Percentiles rank a stretch among this genome's conserved stretches.
Evolutionary conservation across 2,113 vertebrate genomes (phyloP).

Genomic region (Chloropsis cyanopogon): DNA sequence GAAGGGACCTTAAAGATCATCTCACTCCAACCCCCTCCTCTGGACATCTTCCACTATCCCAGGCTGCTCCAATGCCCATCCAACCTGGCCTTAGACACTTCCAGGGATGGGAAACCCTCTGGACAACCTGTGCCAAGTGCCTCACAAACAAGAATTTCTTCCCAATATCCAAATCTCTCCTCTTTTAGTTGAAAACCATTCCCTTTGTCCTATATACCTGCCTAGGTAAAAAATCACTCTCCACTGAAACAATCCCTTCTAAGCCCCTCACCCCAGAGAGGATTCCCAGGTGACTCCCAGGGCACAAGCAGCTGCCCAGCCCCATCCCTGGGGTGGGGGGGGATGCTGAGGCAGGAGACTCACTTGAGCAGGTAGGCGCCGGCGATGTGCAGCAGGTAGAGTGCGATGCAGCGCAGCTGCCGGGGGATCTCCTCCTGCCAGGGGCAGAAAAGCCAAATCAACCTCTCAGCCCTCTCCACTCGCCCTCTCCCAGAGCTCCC

Average conservation of each 20-base stretch:
- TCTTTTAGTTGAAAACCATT: background rate
- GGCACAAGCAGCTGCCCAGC: background rate
- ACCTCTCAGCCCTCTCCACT: background rate
- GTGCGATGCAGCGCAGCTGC: slow-evolving; percentile 87
- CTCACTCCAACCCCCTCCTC: background rate
- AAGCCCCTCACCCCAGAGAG: fast-evolving
- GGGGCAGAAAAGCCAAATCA: background rate
- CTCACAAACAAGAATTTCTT: background rate
- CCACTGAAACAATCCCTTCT: background rate
- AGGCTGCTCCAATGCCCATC: background rate
- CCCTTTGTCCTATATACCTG: background rate
- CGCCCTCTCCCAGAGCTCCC: background rate
- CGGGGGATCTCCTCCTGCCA: slow-evolving; percentile 92
- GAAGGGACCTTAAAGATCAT: background rate
- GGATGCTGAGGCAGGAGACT: slow-evolving; percentile 37
- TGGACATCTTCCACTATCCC: background rate
- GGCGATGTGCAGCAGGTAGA: slow-evolving; percentile 90
- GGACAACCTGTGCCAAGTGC: background rate
- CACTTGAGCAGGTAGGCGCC: slow-evolving; percentile 95
- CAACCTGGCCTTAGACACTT: background rate
- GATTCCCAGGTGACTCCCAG: background rate
- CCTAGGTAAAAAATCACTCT: background rate
- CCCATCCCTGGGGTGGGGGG: fast-evolving
- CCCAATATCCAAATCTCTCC: background rate
- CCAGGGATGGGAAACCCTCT: background rate